Percentiles rank a stretch among this genome's conserved stretches.
Conservation (phyloP, 2,888 invertebrate genomes). For the Metopia argyrocephala region DNA sequence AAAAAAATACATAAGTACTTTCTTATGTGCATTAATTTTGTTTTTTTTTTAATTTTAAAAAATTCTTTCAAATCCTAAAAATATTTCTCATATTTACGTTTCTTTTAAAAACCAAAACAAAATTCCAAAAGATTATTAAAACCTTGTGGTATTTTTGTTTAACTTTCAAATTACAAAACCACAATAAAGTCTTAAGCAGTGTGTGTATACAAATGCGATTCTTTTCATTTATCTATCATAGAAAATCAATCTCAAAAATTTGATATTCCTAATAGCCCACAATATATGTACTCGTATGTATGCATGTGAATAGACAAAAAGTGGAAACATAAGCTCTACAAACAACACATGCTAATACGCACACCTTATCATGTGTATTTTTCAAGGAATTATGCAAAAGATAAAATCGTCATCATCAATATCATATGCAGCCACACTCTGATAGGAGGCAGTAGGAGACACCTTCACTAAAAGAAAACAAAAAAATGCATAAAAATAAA, state of each 20-base stretch:
- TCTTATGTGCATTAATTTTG: no score
- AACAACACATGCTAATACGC: constrained; percentile 59
- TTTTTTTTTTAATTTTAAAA: no score
- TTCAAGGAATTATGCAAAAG: constrained; percentile 54
- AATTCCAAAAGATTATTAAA: no score
- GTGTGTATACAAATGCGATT: neutral
- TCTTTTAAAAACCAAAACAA: no score
- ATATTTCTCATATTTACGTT: no score
- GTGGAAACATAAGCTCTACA: constrained; percentile 29
- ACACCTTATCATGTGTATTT: constrained; percentile 62
- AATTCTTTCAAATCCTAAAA: no score
- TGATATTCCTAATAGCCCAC: constrained; percentile 42
- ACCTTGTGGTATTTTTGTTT: no score
- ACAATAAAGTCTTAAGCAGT: no score
- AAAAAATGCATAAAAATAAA: neutral
- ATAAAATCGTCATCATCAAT: constrained; percentile 43
- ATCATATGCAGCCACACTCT: neutral
- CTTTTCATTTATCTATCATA: constrained; percentile 24
- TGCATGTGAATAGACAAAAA: neutral
- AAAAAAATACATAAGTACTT: no score
- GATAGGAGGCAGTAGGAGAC: constrained; percentile 46
- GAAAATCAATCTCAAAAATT: constrained; percentile 19
- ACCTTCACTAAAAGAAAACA: constrained; percentile 38
- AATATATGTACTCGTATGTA: constrained; percentile 5
- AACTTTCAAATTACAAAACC: no score